These are phyloP conservation scores for Drosophila pseudoananassae DNA, from an alignment of 1,140 invertebrate genomes.

Conservation along the genomic window DNA sequence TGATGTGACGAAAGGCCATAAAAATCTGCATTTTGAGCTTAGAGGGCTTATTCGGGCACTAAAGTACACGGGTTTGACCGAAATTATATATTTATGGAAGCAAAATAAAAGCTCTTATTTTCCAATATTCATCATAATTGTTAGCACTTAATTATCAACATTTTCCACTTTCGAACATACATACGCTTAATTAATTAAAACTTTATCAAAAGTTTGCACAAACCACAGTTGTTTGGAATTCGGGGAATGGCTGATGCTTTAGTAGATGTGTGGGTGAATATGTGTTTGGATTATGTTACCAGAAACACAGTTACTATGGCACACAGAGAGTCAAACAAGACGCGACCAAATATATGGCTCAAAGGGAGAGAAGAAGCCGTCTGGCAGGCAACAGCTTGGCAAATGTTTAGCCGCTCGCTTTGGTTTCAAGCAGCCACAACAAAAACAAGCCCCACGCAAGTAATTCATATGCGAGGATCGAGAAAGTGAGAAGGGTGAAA, in stretches of 20 bases:
- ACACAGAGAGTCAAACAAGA: conserved; percentile 46
- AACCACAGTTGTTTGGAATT: conserved; percentile 16
- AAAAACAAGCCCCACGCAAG: conserved; percentile 8
- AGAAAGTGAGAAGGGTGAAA: neutral
- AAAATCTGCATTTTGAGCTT: conserved; percentile 55
- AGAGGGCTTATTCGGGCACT: conserved; percentile 12
- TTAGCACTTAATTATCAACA: neutral
- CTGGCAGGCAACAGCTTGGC: conserved; percentile 64
- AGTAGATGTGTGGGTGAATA: neutral
- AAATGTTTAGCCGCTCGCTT: conserved; percentile 67
- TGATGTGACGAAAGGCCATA: conserved; percentile 58
- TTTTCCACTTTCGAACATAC: neutral
- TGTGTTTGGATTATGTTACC: conserved; percentile 42
- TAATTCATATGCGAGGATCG: conserved; percentile 27
- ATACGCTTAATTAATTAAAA: conserved; percentile 72
- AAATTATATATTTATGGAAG: too few species aligned
- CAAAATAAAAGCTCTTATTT: too few species aligned
- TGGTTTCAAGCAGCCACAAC: conserved; percentile 39
- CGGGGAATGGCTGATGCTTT: conserved; percentile 9
- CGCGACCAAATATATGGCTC: conserved; percentile 45
- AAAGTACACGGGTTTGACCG: neutral
- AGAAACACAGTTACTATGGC: conserved; percentile 26
- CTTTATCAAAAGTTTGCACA: conserved; percentile 42
- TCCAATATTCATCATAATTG: conserved; percentile 4
- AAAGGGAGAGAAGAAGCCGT: conserved; percentile 16